Conservation (phyloP, 1,140 invertebrate genomes). For the Thaumatotibia leucotreta region DNA sequence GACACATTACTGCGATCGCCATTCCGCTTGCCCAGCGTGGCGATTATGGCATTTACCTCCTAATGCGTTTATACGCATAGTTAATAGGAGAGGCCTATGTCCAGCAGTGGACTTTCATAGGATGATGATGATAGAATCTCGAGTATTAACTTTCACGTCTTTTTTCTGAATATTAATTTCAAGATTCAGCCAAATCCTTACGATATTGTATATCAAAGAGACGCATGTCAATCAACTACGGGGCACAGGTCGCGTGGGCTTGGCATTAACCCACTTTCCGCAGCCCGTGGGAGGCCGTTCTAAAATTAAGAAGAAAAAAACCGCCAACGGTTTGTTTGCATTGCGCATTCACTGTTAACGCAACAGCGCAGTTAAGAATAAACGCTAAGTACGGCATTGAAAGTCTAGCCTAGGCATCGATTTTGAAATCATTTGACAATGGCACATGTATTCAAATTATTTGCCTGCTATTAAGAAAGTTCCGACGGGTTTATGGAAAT, state of each 20-base stretch:
- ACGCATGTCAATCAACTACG: slow-evolving; percentile 47
- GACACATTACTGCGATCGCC: too few relatives aligned
- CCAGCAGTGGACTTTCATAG: too few relatives aligned
- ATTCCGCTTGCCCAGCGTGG: too few relatives aligned
- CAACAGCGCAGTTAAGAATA: slow-evolving; percentile 38
- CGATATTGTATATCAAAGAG: slow-evolving; percentile 21
- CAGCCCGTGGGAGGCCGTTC: slow-evolving; percentile 56
- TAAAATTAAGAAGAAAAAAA: slow-evolving; percentile 43
- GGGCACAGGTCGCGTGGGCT: slow-evolving; percentile 52
- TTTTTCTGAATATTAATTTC: neutral
- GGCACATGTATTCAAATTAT: slow-evolving; percentile 5
- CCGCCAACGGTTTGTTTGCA: slow-evolving; percentile 33
- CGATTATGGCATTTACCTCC: too few relatives aligned
- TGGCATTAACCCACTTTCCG: slow-evolving; percentile 65
- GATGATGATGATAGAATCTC: too few relatives aligned
- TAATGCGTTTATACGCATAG: too few relatives aligned
- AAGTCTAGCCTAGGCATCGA: slow-evolving; percentile 15
- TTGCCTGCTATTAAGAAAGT: neutral
- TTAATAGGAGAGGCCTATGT: too few relatives aligned
- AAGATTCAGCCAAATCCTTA: neutral
- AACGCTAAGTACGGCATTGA: slow-evolving; percentile 21
- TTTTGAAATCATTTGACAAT: slow-evolving; percentile 16
- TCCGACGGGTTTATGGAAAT: slow-evolving; percentile 1
- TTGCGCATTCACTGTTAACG: slow-evolving; percentile 34
- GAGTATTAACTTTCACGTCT: neutral